Evolutionary conservation across 2,797 vertebrate genomes (phyloP).

Genomic region (Adrianichthys oophorus): DNA sequence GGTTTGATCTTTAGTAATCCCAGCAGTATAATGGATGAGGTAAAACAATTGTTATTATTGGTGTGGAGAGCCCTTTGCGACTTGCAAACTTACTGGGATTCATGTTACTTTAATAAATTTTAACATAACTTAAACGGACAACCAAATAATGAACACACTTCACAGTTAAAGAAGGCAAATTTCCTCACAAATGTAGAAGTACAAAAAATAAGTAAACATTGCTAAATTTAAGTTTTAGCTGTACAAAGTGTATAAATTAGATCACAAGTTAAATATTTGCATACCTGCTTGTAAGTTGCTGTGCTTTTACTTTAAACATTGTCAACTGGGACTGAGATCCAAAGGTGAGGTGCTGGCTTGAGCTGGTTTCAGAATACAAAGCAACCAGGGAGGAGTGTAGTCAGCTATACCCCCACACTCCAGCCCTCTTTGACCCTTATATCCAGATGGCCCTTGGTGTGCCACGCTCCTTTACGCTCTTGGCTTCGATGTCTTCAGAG

Average conservation of each 20-base stretch:
- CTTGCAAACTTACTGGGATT: too few relatives aligned
- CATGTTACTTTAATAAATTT: too few relatives aligned
- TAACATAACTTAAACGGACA: too few relatives aligned
- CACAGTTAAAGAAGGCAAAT: background rate
- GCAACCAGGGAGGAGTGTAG: background rate
- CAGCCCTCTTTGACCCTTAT: conserved; percentile 6
- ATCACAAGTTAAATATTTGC: background rate
- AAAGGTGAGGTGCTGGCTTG: conserved; percentile 8
- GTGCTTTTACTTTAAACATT: background rate
- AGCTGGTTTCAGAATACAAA: background rate
- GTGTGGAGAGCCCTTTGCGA: too few relatives aligned
- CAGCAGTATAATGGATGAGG: too few relatives aligned
- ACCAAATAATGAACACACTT: too few relatives aligned
- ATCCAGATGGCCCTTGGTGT: conserved; percentile 1
- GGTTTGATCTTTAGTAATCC: too few relatives aligned
- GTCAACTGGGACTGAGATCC: conserved; percentile 28
- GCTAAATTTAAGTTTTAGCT: conserved; percentile 1
- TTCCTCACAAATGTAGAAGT: conserved; percentile 19
- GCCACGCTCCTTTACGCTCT: background rate
- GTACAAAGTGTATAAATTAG: background rate
- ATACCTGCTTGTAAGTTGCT: background rate
- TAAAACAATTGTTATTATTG: too few relatives aligned
- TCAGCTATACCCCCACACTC: background rate
- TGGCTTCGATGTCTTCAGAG: conserved; percentile 21
- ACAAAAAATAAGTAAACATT: background rate